Evolutionary conservation across 2,797 vertebrate genomes (phyloP), one percentile per base, ranked within the genome.

Genomic region (Nannoperca australis): DNA sequence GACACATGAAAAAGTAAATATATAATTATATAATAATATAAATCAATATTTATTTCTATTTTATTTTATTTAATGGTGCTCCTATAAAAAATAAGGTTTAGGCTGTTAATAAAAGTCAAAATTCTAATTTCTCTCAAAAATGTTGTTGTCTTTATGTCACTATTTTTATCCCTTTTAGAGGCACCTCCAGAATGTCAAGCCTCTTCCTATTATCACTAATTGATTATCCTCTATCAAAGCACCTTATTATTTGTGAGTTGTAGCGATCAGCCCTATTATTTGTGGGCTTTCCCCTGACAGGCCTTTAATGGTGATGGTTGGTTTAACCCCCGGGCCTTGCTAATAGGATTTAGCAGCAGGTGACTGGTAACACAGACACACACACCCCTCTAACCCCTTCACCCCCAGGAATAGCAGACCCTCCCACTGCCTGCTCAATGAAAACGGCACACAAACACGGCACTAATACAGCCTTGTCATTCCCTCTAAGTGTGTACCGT

Each of bases 241-340:
- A 90, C 87, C 91, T 92, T 93, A 92, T 93, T 94, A 95, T 94
- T 94, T 94, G 93, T 94, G 94, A 93, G 93, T 95, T 94, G 95
- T 94, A 95, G 92, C 94, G 85, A 96, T 96, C 95, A 95, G 94
- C 91, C 94, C 93, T 93, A 95, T 95, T 95, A 95, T 95, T 94
- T 94, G 93, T 90, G 91, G 92, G 91, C 94, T 93, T 90, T 95
- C 93, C 94, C 92, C 83, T 95, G 94, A 95, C 95, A 95, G 92
- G 89, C 85, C 92, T 95, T 93, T 95, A 93, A 94, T 94, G 93
- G 91, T 93, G 93, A 93, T 94, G 92, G 88, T 93, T 94, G 94
- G 91, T 94, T 95, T 95, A 96, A 94, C 94, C 92, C 92, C 91
- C 88, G 60, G 91, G 89, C 91, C 91, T 93, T 91, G 90, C 89